Conservation (phyloP, 2,888 invertebrate species). For the Alviniconcha strummeri region DNA sequence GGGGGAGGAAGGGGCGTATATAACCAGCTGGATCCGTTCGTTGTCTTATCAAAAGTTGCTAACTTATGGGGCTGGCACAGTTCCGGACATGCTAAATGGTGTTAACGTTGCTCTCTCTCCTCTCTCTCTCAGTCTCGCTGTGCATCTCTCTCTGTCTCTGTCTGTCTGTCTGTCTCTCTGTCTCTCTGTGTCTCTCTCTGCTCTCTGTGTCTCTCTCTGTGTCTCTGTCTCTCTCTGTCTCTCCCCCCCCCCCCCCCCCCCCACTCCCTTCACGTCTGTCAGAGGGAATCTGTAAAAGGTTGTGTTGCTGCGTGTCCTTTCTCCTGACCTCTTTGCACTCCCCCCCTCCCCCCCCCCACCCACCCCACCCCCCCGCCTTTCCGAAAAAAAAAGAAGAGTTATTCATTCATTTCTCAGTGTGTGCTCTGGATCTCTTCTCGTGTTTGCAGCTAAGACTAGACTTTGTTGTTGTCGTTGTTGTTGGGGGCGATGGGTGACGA, state of each 20-base stretch:
- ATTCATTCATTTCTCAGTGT: no score
- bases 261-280: not conserved
- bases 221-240: not conserved
- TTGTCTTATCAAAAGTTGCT: no score
- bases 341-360: not conserved
- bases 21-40: no score
- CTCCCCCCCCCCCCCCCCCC: not conserved
- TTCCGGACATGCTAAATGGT: no score
- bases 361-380: not conserved
- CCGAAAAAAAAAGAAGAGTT: no score
- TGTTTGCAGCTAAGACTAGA: no score
- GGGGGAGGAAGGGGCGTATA: no score
- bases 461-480: no score
- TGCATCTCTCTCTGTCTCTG: not conserved
- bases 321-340: not conserved
- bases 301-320: not conserved
- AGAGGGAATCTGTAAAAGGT: not conserved
- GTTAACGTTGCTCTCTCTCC: constrained; percentile 4
- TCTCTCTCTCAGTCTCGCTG: not conserved
- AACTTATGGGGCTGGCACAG: no score
- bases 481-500: no score
- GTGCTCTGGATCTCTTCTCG: no score
- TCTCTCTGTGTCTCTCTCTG: not conserved
- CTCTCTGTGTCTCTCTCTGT: not conserved
- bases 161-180: constrained; percentile 8